phyloP scores from a whole-genome alignment of 2,888 invertebrate species.

The Drosophila mimica region DNA sequence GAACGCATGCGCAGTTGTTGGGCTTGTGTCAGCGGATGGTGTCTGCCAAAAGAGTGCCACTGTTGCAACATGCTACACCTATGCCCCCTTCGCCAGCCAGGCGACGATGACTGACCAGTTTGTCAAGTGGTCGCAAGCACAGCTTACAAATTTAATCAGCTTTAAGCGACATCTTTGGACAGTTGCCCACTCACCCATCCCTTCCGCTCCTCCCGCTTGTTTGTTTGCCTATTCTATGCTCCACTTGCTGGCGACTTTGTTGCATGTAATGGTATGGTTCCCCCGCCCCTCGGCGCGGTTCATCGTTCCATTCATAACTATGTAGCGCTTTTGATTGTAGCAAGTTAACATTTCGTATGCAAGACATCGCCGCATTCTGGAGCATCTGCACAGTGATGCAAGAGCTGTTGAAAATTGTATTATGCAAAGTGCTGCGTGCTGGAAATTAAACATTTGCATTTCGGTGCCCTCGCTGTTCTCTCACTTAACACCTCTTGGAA shows the following conservation, averaged over 20 bases:
- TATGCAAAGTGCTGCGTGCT: slow-evolving; percentile 51
- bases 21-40: slow-evolving; percentile 1
- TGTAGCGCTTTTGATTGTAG: slow-evolving; percentile 70
- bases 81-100: slow-evolving; percentile 7
- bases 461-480: slow-evolving; percentile 31
- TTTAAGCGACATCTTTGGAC: slow-evolving; percentile 54
- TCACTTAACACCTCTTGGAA: slow-evolving; percentile 69
- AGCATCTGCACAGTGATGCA: slow-evolving; percentile 65
- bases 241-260: slow-evolving; percentile 48
- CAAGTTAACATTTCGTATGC: slow-evolving; percentile 72
- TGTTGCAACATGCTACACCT: slow-evolving; percentile 6
- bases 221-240: slow-evolving; percentile 4
- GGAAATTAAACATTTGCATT: slow-evolving; percentile 65
- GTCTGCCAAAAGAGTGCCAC: slow-evolving; percentile 6
- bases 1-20: slow-evolving; percentile 66
- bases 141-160: slow-evolving; percentile 82
- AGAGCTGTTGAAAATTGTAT: slow-evolving; percentile 48
- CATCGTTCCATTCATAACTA: slow-evolving; percentile 66
- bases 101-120: slow-evolving; percentile 59
- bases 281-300: background rate
- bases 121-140: slow-evolving; percentile 68
- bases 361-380: slow-evolving; percentile 65
- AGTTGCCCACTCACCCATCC: slow-evolving; percentile 8
- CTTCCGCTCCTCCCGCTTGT: slow-evolving; percentile 30
- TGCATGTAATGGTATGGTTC: slow-evolving; percentile 7